A percentile compares a stretch with the other conserved stretches of the same genome.
Conservation (phyloP, 2,113 vertebrate species). For the Xiphophorus maculatus region DNA sequence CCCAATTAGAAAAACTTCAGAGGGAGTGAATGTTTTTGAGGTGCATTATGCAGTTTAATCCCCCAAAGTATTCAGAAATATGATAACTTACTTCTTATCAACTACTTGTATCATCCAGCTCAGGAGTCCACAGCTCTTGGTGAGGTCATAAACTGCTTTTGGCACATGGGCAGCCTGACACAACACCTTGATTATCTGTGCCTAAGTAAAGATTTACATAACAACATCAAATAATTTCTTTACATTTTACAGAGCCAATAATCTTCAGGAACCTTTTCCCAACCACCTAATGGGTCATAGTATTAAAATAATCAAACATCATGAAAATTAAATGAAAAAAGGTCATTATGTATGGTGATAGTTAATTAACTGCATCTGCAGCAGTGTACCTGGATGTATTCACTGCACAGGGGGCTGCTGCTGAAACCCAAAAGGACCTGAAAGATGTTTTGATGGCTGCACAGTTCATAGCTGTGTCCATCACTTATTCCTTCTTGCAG, state of each 20-base stretch:
- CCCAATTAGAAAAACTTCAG: too few relatives aligned
- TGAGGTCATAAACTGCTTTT: constrained; percentile 87
- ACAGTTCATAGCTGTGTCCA: constrained; percentile 85
- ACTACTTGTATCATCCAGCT: constrained; percentile 86
- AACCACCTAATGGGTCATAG: too few relatives aligned
- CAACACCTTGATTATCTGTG: constrained; percentile 85
- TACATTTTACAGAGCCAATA: not conserved
- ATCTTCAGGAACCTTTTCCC: too few relatives aligned
- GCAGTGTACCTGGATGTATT: constrained; percentile 79
- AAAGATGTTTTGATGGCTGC: constrained; percentile 86
- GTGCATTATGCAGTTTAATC: not conserved
- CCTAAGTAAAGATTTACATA: constrained; percentile 67
- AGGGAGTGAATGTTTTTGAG: not conserved
- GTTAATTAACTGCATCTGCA: not conserved
- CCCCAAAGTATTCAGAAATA: not conserved
- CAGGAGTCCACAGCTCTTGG: constrained; percentile 86
- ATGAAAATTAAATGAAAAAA: not conserved
- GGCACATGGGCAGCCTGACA: constrained; percentile 79
- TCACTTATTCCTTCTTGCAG: constrained; percentile 88
- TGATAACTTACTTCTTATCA: constrained; percentile 80
- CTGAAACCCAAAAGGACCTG: constrained; percentile 87
- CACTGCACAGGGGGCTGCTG: constrained; percentile 86
- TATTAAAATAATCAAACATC: too few relatives aligned
- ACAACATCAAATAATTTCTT: not conserved
- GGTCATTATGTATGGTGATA: not conserved